Conservation (phyloP, 2,797 vertebrate species). For the Eulemur rubriventer region DNA sequence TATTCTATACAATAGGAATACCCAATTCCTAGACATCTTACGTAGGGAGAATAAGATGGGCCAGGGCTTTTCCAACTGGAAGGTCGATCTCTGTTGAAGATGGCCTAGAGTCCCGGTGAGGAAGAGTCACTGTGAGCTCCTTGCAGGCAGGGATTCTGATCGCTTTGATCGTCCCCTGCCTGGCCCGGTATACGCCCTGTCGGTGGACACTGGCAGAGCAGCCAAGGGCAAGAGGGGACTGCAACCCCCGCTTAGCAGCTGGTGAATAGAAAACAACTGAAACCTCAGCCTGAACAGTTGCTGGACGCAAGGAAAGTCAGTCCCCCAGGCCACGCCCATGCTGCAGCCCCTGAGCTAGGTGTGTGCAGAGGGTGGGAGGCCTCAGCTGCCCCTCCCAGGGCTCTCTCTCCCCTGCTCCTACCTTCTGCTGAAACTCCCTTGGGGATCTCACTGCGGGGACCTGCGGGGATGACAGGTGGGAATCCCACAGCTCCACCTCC, state of each 20-base stretch:
- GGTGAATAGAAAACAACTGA: neutral
- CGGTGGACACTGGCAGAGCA: neutral
- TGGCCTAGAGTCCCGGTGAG: neutral
- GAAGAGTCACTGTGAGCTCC: neutral
- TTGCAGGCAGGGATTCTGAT: neutral
- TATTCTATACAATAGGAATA: neutral
- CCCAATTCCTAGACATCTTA: neutral
- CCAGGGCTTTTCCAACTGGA: neutral
- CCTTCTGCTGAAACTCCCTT: neutral
- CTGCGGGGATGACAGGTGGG: neutral
- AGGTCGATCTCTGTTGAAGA: neutral
- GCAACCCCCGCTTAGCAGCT: neutral
- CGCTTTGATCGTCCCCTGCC: neutral
- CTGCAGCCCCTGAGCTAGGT: neutral
- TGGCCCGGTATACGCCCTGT: neutral
- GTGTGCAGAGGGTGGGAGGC: neutral
- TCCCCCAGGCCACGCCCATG: rapidly evolving
- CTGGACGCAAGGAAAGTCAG: neutral
- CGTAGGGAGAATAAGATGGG: neutral
- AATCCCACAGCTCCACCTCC: neutral
- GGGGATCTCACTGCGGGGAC: neutral
- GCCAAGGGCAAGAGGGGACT: neutral
- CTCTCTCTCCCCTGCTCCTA: neutral
- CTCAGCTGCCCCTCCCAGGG: neutral
- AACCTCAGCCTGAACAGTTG: neutral